Evolutionary conservation across 2,113 vertebrate species (phyloP), one percentile per base, ranked within the genome.

Genomic region (Mystacornis crossleyi): DNA sequence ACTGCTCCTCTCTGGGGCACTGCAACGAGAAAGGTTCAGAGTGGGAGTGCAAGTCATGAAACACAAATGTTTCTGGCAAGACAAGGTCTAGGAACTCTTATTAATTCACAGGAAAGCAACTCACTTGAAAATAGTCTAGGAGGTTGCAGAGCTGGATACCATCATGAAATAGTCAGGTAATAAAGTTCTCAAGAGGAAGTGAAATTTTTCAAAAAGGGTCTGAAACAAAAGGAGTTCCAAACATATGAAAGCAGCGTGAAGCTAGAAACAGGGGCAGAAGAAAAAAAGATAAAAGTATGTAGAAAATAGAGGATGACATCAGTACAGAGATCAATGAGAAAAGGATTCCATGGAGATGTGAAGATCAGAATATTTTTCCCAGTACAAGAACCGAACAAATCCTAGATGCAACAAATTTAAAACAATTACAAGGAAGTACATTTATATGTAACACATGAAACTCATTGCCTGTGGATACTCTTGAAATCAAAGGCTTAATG

Each of bases 391-490:
- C 43, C 3, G 17, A 92, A 71, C 17, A 83, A 83, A 80, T 69
- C 62, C 70, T 82, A 78, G 16, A 86, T 28, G 51, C 23, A 89
- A 48, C 2, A 7, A 53, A 93, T 88, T 66, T 74, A 53, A 90
- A 86, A 60, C 24, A 66, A 90, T 67, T 90, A 86, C 60, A 90
- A 80, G 73, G 73, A 95, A 88, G 61, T 60, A 86, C 28, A 60
- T 74, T 88, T 93, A 77, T 80, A 55, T 54, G 16, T 71, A 90
- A 86, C 86, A 92, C 67, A 34, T 67, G 82, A 96, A 96, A 92
- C 85, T 88, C 60, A 60, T 92, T 92, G 67, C 47, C 47, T 93
- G 64, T 92, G 28, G 55, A 83, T 81, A 71, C 57, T 83, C 71
- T 65, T 89, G 82, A 92, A 82, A 81, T 86, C 71, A 95, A 81